phyloP scores from a whole-genome alignment of 2,888 invertebrate species.

The Muschampia plurimacula region DNA sequence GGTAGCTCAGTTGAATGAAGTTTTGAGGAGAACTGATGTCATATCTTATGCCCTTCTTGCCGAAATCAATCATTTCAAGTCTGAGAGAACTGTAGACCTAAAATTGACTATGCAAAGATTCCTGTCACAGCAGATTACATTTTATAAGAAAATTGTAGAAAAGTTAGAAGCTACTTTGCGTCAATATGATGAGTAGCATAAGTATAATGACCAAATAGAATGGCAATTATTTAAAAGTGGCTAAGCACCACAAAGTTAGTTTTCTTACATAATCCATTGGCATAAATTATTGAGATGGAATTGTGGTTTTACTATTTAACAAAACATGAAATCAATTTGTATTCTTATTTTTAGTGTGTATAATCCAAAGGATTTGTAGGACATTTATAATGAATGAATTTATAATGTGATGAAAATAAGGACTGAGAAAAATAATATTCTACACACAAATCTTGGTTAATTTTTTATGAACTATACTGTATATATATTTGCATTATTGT shows the following conservation, averaged over 20 bases:
- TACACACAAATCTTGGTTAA: conserved; percentile 50
- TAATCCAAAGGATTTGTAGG: conserved; percentile 68
- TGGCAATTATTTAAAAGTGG: conserved; percentile 35
- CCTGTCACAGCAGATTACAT: conserved; percentile 94
- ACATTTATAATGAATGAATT: conserved; percentile 63
- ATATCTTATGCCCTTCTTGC: conserved; percentile 97
- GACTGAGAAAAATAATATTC: conserved; percentile 65
- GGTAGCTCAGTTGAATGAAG: conserved; percentile 91
- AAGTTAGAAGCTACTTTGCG: conserved; percentile 87
- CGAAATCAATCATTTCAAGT: conserved; percentile 97
- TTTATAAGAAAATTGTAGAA: conserved; percentile 94
- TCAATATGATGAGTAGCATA: conserved; percentile 74
- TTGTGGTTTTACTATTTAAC: conserved; percentile 48
- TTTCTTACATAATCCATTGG: conserved; percentile 23
- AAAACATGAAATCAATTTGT: conserved; percentile 42
- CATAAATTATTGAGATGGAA: conserved; percentile 19
- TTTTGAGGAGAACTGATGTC: conserved; percentile 94
- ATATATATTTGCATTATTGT: conserved; percentile 67
- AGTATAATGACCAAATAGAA: conserved; percentile 39
- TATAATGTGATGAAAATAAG: conserved; percentile 70
- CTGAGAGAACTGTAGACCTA: conserved; percentile 93
- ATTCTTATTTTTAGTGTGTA: conserved; percentile 50
- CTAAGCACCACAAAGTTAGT: conserved; percentile 15
- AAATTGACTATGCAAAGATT: conserved; percentile 94
- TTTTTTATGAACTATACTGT: conserved; percentile 59